Evolutionary conservation across 2,113 vertebrate species (phyloP).

Genomic region (human (Homo sapiens)): DNA sequence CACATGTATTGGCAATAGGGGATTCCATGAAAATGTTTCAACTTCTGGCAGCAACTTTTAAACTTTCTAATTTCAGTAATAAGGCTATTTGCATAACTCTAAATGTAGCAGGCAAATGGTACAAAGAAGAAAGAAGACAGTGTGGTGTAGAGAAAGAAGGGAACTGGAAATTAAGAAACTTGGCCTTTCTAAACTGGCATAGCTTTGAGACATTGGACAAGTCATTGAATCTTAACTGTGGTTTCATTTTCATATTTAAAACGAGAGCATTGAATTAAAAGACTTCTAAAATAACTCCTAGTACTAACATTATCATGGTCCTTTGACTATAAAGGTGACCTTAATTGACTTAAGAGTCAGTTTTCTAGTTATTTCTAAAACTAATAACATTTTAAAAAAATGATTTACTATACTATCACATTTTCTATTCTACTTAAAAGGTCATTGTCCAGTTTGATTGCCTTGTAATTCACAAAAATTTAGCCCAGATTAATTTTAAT

Average conservation of each 20-base stretch:
- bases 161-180: neutral
- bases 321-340: neutral
- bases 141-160: neutral
- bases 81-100: neutral
- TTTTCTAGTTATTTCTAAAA: neutral
- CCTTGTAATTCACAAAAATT: neutral
- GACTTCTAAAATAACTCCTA: neutral
- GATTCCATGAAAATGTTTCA: neutral
- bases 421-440: neutral
- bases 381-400: neutral
- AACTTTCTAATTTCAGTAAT: conserved; percentile 1
- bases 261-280: neutral
- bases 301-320: neutral
- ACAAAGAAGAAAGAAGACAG: neutral
- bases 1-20: conserved; percentile 28
- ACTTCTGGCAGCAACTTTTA: conserved; percentile 20
- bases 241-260: conserved; percentile 4
- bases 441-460: neutral
- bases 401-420: neutral
- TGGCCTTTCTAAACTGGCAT: neutral
- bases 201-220: neutral
- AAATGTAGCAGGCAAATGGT: neutral
- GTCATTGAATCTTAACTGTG: neutral
- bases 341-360: neutral
- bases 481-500: neutral